phyloP scores from a whole-genome alignment of 2,888 invertebrate genomes.

The Andrena hattorfiana region DNA sequence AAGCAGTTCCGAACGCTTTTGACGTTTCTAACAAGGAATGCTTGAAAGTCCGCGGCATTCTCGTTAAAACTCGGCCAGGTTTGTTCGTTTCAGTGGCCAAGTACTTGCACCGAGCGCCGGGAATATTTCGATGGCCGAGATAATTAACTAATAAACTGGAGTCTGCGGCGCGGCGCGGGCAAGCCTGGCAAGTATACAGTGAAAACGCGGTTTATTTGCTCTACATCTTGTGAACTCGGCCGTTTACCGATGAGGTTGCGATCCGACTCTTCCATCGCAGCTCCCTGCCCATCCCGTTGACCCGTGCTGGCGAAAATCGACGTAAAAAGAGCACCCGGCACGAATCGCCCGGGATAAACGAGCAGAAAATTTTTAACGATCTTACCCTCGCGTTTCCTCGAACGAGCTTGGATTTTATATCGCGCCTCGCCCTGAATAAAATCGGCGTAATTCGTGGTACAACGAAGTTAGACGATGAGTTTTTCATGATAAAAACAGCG shows the following conservation, averaged over 20 bases:
- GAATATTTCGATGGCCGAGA: conserved; percentile 48
- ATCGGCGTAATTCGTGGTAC: not conserved
- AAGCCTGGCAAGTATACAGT: conserved; percentile 35
- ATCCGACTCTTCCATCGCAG: not conserved
- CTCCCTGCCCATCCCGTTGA: not conserved
- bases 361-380: conserved; percentile 19
- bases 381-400: not conserved
- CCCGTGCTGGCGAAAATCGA: not conserved
- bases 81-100: conserved; percentile 16
- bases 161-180: not conserved
- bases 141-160: conserved; percentile 68
- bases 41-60: conserved; percentile 28
- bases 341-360: not conserved
- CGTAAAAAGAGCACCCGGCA: not conserved
- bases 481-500: not conserved
- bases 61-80: conserved; percentile 41
- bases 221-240: conserved; percentile 27
- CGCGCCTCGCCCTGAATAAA: not conserved
- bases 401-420: not conserved
- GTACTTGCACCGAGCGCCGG: not conserved
- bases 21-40: conserved; percentile 41
- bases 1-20: conserved; percentile 17
- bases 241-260: conserved; percentile 39
- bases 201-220: conserved; percentile 63
- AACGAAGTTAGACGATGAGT: not conserved